phyloP scores from a whole-genome alignment of 2,888 invertebrate genomes.

The Julus scanicus region DNA sequence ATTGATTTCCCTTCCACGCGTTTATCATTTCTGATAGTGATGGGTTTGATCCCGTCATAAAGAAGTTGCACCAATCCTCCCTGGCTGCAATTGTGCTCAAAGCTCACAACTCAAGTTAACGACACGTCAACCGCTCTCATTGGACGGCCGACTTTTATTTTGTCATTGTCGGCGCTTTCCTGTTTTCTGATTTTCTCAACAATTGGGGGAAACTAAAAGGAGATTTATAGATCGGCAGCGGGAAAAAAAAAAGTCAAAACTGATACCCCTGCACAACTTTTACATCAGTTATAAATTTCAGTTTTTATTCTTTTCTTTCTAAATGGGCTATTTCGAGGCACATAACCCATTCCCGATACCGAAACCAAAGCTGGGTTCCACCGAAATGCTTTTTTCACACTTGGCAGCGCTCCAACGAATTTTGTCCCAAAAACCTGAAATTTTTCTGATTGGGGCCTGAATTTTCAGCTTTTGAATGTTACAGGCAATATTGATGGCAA shows the following conservation, averaged over 20 bases:
- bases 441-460: background rate
- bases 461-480: slow-evolving; percentile 3
- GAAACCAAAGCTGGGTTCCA: slow-evolving; percentile 7
- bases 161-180: slow-evolving; percentile 49
- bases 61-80: slow-evolving; percentile 48
- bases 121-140: slow-evolving; percentile 29
- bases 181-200: slow-evolving; percentile 52
- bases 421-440: background rate
- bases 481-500: background rate
- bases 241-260: slow-evolving; percentile 32
- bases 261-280: slow-evolving; percentile 45
- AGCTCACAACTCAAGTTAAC: slow-evolving; percentile 47
- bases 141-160: slow-evolving; percentile 46
- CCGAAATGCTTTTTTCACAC: slow-evolving; percentile 25
- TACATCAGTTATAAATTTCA: slow-evolving; percentile 45
- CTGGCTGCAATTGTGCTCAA: slow-evolving; percentile 46
- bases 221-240: slow-evolving; percentile 47
- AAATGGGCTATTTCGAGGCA: slow-evolving; percentile 43
- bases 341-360: slow-evolving; percentile 44
- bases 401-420: slow-evolving; percentile 40
- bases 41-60: slow-evolving; percentile 54
- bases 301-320: slow-evolving; percentile 40
- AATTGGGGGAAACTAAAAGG: slow-evolving; percentile 49
- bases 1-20: slow-evolving; percentile 54
- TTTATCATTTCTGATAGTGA: slow-evolving; percentile 55